A percentile compares a stretch with the other conserved stretches of the same genome.
phyloP scores from a whole-genome alignment of 2,113 vertebrate genomes.

The Glaucidium brasilianum region DNA sequence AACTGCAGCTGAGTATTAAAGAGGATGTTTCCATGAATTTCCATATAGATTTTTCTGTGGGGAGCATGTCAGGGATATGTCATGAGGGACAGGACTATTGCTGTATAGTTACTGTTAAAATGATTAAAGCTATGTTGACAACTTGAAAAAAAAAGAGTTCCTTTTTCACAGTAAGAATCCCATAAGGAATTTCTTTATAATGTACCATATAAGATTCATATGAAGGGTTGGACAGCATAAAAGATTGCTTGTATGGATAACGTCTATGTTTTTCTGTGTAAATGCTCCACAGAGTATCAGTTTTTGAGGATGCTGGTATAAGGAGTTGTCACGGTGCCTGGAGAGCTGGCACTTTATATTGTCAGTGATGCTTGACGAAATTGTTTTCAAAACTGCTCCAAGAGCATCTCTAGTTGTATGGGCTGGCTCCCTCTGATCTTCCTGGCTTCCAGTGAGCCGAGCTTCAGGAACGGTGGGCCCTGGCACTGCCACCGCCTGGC shows the following conservation, averaged over 20 bases:
- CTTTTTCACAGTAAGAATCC: background rate
- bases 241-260: background rate
- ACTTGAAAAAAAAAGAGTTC: background rate
- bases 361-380: background rate
- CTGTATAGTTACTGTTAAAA: background rate
- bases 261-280: background rate
- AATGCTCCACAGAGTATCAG: background rate
- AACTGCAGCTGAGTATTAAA: background rate
- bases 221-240: background rate
- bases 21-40: background rate
- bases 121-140: background rate
- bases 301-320: background rate
- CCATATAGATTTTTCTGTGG: background rate
- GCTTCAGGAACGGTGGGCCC: fast-evolving
- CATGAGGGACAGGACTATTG: background rate
- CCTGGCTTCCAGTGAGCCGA: background rate
- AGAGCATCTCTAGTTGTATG: background rate
- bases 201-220: background rate
- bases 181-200: background rate
- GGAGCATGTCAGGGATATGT: background rate
- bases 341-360: background rate
- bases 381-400: background rate
- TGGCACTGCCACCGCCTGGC: fast-evolving
- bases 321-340: background rate
- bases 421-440: background rate